Evolutionary conservation across 92 coral and sea anemone species (phyloP), one percentile per base, ranked within the genome.

Genomic region (Heteractis magnifica): DNA sequence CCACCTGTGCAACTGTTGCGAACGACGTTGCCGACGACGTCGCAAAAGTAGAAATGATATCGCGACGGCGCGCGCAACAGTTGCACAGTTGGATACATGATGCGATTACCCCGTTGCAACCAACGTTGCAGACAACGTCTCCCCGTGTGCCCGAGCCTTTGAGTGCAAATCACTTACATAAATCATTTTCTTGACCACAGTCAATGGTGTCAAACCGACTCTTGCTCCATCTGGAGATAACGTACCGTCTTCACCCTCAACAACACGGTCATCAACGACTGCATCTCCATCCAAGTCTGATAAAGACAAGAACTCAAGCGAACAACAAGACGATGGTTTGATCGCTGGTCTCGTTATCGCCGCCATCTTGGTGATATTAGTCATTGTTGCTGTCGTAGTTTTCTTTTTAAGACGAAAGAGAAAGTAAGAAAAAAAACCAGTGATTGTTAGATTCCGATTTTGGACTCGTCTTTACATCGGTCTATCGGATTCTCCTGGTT

Each of bases 131-230:
- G n/a, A n/a, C n/a, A n/a, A n/a, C n/a, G n/a, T n/a, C n/a, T n/a
- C n/a, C n/a, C n/a, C n/a, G n/a, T n/a, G n/a, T n/a, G n/a, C n/a
- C n/a, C n/a, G n/a, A n/a, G 58, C 13, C 10, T 53, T 53, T 53
- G 7, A 53, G 9, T 8, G 58, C 13, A 34, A 12, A 53, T 53
- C 10, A 12, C 13, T 1, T 53, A 10, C 16, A n/a, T 19, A 10
- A 65, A n/a, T n/a, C 0, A 7, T 65, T 65, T 26, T 68, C 48
- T 68, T 26, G 20, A 20, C 73, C 14, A 11, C 23, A 68, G 73
- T 68, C 73, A 26, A 68, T 68, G 73, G 73, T 68, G 49, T 7
- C 10, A 68, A 68, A 68, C 73, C 73, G 23, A 68, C 50, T 12
- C 13, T 68, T 68, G 15, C 49, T 23, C 73, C 73, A 68, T 48